phyloP scores from a whole-genome alignment of 2,113 vertebrate species.

The Indicator indicator region DNA sequence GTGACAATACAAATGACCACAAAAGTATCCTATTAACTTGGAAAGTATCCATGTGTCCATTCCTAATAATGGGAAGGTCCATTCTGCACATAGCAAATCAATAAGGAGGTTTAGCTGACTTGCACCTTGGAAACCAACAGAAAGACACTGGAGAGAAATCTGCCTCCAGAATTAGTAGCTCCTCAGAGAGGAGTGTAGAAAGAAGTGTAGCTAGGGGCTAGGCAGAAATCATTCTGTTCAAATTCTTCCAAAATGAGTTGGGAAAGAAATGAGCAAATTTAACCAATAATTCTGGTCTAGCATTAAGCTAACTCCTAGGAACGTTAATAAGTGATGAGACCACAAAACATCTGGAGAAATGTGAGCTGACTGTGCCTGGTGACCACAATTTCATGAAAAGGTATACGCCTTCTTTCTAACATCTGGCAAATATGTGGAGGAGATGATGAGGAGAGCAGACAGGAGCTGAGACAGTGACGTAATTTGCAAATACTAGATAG shows the following conservation, averaged over 20 bases:
- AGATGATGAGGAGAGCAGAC: slow-evolving; percentile 43
- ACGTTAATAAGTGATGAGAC: slow-evolving; percentile 33
- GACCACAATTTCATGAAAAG: neutral
- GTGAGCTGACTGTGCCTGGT: neutral
- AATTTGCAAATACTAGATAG: neutral
- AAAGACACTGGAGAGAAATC: neutral
- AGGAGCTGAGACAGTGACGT: neutral
- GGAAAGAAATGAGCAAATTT: neutral
- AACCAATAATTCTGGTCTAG: neutral
- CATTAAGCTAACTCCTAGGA: neutral
- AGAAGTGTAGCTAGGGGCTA: neutral
- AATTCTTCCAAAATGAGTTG: neutral
- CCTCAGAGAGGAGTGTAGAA: neutral
- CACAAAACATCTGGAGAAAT: slow-evolving; percentile 57
- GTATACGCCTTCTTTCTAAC: neutral
- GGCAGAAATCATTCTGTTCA: neutral
- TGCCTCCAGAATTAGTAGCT: neutral
- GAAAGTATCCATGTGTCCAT: neutral
- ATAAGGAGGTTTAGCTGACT: neutral
- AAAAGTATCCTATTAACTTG: neutral
- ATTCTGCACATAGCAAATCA: neutral
- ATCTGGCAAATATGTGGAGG: slow-evolving; percentile 11
- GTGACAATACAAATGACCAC: neutral
- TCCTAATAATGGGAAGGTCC: neutral
- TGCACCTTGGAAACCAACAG: neutral